Percentiles rank a stretch among this genome's conserved stretches.
phyloP scores from a whole-genome alignment of 2,888 invertebrate species.

The Caenorhabditis sinica region DNA sequence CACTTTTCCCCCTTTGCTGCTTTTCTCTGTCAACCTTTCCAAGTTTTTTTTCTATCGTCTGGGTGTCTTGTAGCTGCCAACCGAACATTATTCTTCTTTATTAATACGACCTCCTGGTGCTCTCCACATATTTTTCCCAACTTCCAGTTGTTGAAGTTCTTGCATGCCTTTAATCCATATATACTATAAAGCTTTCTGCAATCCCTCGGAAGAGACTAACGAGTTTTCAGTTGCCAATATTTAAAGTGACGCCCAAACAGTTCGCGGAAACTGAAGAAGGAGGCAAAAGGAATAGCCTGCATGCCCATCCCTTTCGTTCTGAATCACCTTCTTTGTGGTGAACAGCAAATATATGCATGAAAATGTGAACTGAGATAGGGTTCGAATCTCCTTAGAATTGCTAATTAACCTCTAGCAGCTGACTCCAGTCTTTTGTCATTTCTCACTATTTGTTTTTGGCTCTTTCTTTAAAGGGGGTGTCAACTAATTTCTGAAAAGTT shows the following conservation, averaged over 20 bases:
- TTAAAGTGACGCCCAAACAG: conserved; percentile 2
- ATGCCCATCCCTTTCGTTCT: conserved; percentile 2
- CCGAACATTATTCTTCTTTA: not conserved
- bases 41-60: conserved; percentile 41
- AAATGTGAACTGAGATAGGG: conserved; percentile 47
- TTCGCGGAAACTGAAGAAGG: not conserved
- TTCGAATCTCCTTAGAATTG: conserved; percentile 45
- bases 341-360: conserved; percentile 49
- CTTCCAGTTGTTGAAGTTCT: too few species aligned
- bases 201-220: not conserved
- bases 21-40: conserved; percentile 39
- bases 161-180: too few species aligned
- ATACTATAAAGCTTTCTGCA: too few species aligned
- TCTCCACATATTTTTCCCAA: not conserved
- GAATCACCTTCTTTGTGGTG: conserved; percentile 34
- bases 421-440: conserved; percentile 24
- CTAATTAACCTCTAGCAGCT: conserved; percentile 47
- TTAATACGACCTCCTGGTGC: too few species aligned
- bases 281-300: not conserved
- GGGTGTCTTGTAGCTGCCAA: not conserved
- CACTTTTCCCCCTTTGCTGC: conserved; percentile 39
- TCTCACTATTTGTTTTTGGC: conserved; percentile 18
- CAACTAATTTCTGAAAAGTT: too few species aligned
- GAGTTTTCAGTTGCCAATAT: not conserved
- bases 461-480: conserved; percentile 8